These are phyloP conservation scores for Panagrolaimus sp. DNA, from an alignment of 1,140 invertebrate species.

Conservation along the genomic window DNA sequence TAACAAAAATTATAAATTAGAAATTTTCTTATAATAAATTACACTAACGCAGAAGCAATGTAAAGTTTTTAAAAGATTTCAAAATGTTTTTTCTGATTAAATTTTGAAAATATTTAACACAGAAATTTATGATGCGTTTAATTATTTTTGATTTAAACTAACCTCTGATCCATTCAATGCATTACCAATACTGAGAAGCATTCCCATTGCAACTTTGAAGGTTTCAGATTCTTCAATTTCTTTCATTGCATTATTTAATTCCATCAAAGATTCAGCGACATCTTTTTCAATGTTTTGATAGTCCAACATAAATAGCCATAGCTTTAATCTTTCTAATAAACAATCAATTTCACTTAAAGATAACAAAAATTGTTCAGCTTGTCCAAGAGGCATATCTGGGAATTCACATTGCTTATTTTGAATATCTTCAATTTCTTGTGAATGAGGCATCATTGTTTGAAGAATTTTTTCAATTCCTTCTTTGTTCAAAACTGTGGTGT, in stretches of 20 bases:
- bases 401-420: constrained; percentile 86
- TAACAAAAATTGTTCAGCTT: constrained; percentile 93
- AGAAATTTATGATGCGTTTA: no score
- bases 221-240: constrained; percentile 82
- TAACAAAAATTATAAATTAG: constrained; percentile 18
- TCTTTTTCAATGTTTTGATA: constrained; percentile 89
- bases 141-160: no score
- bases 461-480: constrained; percentile 84
- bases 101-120: no score
- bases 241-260: constrained; percentile 90
- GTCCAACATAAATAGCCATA: constrained; percentile 98
- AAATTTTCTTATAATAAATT: constrained; percentile 25
- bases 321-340: constrained; percentile 81
- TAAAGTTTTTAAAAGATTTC: no score
- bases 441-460: constrained; percentile 85
- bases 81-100: no score
- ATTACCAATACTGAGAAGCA: constrained; percentile 87
- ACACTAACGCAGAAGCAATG: no score
- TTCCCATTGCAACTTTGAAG: constrained; percentile 85
- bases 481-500: constrained; percentile 91
- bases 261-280: constrained; percentile 78
- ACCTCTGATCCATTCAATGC: constrained; percentile 88
- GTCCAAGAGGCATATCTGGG: constrained; percentile 88
- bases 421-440: constrained; percentile 91
- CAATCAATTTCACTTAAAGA: constrained; percentile 91